phyloP scores from a whole-genome alignment of 2,113 vertebrate species.

The Esox niger region DNA sequence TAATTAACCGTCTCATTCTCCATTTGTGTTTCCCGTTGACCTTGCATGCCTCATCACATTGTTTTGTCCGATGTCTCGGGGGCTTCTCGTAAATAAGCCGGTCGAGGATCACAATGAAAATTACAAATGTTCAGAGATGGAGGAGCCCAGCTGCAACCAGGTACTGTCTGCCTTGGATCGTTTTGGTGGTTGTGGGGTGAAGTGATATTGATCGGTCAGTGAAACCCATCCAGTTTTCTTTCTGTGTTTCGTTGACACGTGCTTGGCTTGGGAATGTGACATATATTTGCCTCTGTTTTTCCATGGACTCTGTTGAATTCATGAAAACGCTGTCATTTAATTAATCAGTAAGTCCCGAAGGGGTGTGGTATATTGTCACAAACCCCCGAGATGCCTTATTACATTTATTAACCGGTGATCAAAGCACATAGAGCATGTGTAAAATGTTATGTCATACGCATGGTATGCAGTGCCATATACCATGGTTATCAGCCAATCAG shows the following conservation, averaged over 20 bases:
- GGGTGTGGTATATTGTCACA: too few relatives aligned
- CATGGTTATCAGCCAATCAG: too few relatives aligned
- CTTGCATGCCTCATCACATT: conserved; percentile 64
- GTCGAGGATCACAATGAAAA: conserved; percentile 83
- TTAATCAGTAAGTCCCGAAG: too few relatives aligned
- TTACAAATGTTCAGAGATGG: conserved; percentile 83
- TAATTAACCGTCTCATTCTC: conserved; percentile 64
- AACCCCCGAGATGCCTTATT: too few relatives aligned
- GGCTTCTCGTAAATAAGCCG: conserved; percentile 78
- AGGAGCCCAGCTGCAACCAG: conserved; percentile 82
- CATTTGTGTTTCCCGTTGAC: conserved; percentile 49
- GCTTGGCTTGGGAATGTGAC: too few relatives aligned
- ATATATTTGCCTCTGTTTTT: too few relatives aligned
- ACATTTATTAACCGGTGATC: too few relatives aligned
- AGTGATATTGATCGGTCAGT: background rate
- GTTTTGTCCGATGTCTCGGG: conserved; percentile 70
- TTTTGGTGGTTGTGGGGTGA: conserved; percentile 11
- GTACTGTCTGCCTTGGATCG: conserved; percentile 71
- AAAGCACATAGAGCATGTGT: too few relatives aligned
- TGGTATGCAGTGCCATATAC: too few relatives aligned
- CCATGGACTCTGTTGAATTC: too few relatives aligned
- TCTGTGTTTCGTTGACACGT: background rate
- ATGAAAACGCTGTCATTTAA: too few relatives aligned
- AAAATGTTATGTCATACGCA: too few relatives aligned
- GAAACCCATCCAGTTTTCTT: conserved; percentile 13